Base-by-base conservation (phyloP, 2,797 vertebrate species). In the Liasis olivaceus region DNA sequence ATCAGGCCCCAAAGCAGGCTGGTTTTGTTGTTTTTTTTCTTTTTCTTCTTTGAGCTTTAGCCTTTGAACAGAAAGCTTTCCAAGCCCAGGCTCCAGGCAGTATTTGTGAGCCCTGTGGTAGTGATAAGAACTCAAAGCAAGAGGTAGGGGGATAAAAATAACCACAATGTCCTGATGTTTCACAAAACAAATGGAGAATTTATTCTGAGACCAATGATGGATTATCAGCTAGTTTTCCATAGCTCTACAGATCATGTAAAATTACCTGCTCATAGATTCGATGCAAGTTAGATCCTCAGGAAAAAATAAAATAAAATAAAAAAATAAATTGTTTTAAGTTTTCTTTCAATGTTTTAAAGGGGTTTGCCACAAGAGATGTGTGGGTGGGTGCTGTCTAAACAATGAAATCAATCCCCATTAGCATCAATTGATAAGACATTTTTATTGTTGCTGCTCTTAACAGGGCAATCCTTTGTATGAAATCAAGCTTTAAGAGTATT, bases 11-110 rank as follows among this genome's bases (percentile, higher is more conserved):
- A 84, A 0, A 94, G 95, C 95, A 96, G 89, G 91, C 13, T 62
- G 64, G 90, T 90, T 62, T 59, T 28, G 93, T 95, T 88, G 91
- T 87, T 77, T 77, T 95, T 66, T 94, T 96, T 89, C 24, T 95
- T 94, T 96, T 94, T 95, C 92, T 90, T 89, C 92, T 95, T 89
- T 94, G 36, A 90, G 85, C 94, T 89, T 28, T 91, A 90, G 51
- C 93, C 86, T 90, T 92, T 90, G 42, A 94, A 85, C 91, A 93
- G 69, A 93, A 92, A 87, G 24, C 31, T 94, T 92, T 93, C 54
- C 26, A 47, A 93, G 85, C 84, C 58, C 54, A 64, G 24, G 47
- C 12, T 90, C 85, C 87, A 87, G 42, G 94, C 95, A 93, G 92
- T 90, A 47, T 90, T 95, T 94, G 90, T 95, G 87, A 94, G 91